A percentile compares a stretch with the other conserved stretches of the same genome.
Conservation (phyloP, 1,140 invertebrate species). For the Himalopsyche phryganea region DNA sequence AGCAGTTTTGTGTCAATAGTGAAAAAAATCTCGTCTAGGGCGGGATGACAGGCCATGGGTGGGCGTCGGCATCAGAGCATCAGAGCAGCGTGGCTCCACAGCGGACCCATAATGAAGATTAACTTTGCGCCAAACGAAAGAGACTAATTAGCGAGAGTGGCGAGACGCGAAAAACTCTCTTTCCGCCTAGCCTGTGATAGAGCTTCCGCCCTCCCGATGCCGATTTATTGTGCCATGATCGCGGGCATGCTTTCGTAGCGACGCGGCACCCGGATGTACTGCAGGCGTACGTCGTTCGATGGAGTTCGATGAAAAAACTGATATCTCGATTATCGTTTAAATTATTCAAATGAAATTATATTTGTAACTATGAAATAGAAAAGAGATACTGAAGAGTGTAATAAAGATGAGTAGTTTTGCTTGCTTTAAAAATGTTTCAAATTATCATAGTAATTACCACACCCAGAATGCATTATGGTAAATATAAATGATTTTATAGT, state of each 20-base stretch:
- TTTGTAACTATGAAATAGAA: too few relatives aligned
- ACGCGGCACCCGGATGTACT: background rate
- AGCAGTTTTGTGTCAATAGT: too few relatives aligned
- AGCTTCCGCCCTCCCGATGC: background rate
- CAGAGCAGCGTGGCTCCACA: background rate
- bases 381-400: too few relatives aligned
- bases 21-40: background rate
- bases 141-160: constrained; percentile 36
- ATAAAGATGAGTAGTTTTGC: too few relatives aligned
- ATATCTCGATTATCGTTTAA: too few relatives aligned
- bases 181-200: background rate
- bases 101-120: constrained; percentile 32
- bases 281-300: too few relatives aligned
- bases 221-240: constrained; percentile 17
- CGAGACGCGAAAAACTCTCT: background rate
- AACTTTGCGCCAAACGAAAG: constrained; percentile 33
- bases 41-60: constrained; percentile 2
- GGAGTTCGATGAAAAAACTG: too few relatives aligned
- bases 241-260: background rate
- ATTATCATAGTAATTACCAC: too few relatives aligned
- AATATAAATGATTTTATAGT: too few relatives aligned
- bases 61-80: background rate
- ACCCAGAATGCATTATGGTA: too few relatives aligned
- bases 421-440: too few relatives aligned
- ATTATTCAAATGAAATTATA: too few relatives aligned